Evolutionary conservation across 2,888 invertebrate genomes (phyloP), one percentile per base, ranked within the genome.

Genomic region (Tipula unca): DNA sequence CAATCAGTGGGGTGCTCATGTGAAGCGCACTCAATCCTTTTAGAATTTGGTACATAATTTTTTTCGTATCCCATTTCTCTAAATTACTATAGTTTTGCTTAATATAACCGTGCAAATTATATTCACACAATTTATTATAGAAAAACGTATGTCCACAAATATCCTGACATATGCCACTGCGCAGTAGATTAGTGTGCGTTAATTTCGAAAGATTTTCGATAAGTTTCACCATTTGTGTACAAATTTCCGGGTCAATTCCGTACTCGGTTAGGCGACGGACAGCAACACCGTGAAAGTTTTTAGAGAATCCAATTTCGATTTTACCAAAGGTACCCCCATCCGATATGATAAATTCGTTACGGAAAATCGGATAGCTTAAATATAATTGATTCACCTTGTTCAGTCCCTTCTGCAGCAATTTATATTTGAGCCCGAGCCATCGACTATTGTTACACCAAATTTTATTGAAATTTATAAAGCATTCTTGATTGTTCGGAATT

Each of bases 101-200:
- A 14, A 91, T 87, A 86, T 90, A 90, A 86, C 91, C 90, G 1
- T 89, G 89, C 82, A 91, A 88, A 87, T 90, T 91, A 86, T 89
- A 90, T 86, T 91, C 90, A 86, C 90, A 90, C 6, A 91, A 87
- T 1, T 90, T 90, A 2, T 90, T 90, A 3, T 89, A 89, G 29
- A 90, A 87, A 82, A 90, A 88, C 83, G 90, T 85, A n/a, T 86
- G 85, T 3, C 86, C 86, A 17, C 86, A 86, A 32, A 85, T 85
- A 85, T 86, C 86, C 85, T 86, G 20, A 85, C 32, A 29, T 13
- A 86, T 42, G 25, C 54, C 54, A 83, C 85, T 85, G 54, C 32
- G 48, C 32, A 87, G 29, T 13, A 86, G 25, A 85, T 86, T 86
- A 29, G 48, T 39, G 83, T 86, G 86, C 8, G 85, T 83, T n/a